phyloP scores from a whole-genome alignment of 53 echinoderm and acorn worm species.

The Echinometra lucunter region DNA sequence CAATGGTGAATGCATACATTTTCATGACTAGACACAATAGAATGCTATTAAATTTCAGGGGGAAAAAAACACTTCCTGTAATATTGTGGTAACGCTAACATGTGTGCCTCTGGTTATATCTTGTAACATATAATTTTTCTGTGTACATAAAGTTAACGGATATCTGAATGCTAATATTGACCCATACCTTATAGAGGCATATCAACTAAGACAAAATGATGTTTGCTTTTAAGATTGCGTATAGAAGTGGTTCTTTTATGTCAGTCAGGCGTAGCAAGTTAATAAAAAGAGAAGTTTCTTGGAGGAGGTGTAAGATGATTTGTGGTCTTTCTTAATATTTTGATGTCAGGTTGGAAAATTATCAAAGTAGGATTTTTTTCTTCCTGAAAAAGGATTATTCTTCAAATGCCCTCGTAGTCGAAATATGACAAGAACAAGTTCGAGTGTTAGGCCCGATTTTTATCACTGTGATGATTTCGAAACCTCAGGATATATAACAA shows the following conservation, averaged over 20 bases:
- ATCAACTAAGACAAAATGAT: background rate
- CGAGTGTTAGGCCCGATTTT: no score
- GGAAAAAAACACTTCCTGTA: background rate
- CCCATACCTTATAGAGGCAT: background rate
- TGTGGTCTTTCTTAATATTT: no score
- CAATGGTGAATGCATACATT: no score
- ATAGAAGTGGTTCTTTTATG: background rate
- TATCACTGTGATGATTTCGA: no score
- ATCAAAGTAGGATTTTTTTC: no score
- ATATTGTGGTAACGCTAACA: background rate
- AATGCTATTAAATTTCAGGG: background rate
- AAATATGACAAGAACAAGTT: no score
- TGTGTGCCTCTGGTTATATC: background rate
- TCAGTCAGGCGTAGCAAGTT: background rate
- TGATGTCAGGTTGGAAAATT: no score
- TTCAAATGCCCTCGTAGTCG: no score
- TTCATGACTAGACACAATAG: no score
- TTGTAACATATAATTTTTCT: background rate
- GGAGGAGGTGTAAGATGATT: no score
- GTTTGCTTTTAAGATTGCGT: background rate
- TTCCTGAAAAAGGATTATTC: no score
- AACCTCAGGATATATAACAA: no score
- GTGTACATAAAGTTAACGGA: background rate
- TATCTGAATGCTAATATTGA: background rate
- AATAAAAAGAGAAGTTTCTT: background rate